phyloP scores from a whole-genome alignment of 2,113 vertebrate genomes.

The Cryptotis parvus region DNA sequence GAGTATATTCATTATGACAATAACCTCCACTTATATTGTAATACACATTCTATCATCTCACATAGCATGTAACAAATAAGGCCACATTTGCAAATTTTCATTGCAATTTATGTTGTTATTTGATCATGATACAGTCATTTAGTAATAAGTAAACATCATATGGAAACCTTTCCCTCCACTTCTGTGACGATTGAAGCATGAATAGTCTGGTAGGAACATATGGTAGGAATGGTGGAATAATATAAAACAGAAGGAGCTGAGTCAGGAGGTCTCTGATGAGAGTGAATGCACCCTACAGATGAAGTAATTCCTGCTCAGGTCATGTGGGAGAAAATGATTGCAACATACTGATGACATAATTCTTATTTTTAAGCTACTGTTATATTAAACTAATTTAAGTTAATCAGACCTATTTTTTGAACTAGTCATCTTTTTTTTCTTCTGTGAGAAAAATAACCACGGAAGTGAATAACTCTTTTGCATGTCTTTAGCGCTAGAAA shows the following conservation, averaged over 20 bases:
- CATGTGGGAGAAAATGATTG: not conserved
- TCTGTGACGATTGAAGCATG: not conserved
- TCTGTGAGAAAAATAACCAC: not conserved
- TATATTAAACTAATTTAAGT: not conserved
- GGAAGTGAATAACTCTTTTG: not conserved
- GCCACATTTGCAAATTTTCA: not conserved
- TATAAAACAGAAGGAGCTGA: not conserved
- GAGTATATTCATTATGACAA: not conserved
- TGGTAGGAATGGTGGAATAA: not conserved
- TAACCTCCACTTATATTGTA: not conserved
- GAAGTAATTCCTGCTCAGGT: not conserved
- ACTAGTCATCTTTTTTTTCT: constrained; percentile 27
- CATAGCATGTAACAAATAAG: not conserved
- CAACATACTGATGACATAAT: no score
- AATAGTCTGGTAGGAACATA: not conserved
- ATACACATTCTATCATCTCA: constrained; percentile 15
- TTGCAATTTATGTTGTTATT: not conserved
- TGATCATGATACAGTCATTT: not conserved
- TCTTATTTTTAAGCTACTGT: no score
- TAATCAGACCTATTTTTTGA: not conserved
- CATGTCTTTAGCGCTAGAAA: not conserved
- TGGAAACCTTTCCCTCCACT: not conserved
- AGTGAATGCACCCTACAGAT: not conserved
- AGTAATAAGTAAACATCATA: not conserved
- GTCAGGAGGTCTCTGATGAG: not conserved